Evolutionary conservation across 2,888 invertebrate genomes (phyloP).

Genomic region (Xanthorhoe spadicearia): DNA sequence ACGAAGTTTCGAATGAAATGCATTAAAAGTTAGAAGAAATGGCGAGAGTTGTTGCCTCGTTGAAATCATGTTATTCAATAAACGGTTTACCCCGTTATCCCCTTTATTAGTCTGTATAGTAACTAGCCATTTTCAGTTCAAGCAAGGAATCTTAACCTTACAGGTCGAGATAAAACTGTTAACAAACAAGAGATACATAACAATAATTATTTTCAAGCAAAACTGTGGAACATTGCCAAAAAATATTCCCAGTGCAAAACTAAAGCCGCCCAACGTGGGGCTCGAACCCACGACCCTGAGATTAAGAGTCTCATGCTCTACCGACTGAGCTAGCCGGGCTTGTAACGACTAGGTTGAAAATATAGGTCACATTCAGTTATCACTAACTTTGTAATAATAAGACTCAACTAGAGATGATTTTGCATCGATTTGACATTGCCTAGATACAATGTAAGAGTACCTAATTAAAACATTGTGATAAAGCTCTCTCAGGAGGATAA

Average conservation of each 20-base stretch:
- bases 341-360: background rate
- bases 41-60: too few species aligned
- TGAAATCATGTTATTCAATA: too few species aligned
- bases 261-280: slow-evolving; percentile 85
- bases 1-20: too few species aligned
- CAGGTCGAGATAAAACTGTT: background rate
- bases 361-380: slow-evolving; percentile 6
- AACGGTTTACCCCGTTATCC: too few species aligned
- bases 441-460: too few species aligned
- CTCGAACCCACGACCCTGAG: slow-evolving; percentile 88
- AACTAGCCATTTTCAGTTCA: too few species aligned
- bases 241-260: slow-evolving; percentile 18
- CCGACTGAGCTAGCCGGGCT: slow-evolving; percentile 85
- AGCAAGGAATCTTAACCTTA: too few species aligned
- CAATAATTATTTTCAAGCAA: background rate
- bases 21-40: too few species aligned
- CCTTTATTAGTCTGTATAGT: too few species aligned
- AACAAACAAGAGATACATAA: background rate
- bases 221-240: background rate
- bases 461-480: too few species aligned
- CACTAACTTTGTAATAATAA: background rate
- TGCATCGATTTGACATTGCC: background rate
- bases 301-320: slow-evolving; percentile 87
- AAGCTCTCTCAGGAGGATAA: too few species aligned
- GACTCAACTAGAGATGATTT: too few species aligned